Evolutionary conservation across 2,888 invertebrate genomes (phyloP).

Genomic region (Ennomos fuscantarius): DNA sequence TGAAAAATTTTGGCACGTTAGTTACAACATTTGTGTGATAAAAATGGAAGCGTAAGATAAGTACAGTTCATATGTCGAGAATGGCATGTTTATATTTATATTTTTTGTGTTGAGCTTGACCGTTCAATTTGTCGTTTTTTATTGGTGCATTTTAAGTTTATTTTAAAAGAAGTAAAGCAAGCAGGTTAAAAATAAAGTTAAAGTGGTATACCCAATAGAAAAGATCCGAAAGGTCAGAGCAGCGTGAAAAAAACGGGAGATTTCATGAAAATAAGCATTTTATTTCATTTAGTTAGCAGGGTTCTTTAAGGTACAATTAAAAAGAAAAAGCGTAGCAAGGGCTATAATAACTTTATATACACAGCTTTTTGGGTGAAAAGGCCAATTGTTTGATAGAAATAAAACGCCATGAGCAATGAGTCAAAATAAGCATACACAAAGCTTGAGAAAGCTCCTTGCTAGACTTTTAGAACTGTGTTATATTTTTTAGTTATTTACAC

Average conservation of each 20-base stretch:
- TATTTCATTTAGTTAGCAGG: slow-evolving; percentile 28
- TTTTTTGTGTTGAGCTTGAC: slow-evolving; percentile 83
- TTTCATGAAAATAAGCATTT: slow-evolving; percentile 75
- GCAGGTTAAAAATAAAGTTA: slow-evolving; percentile 54
- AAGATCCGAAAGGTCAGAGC: slow-evolving; percentile 80
- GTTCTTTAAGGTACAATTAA: slow-evolving; percentile 14
- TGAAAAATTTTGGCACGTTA: slow-evolving; percentile 66
- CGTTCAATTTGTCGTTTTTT: slow-evolving; percentile 73
- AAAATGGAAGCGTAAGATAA: slow-evolving; percentile 63
- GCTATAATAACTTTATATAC: slow-evolving; percentile 10
- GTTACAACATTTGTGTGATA: slow-evolving; percentile 60
- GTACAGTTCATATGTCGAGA: slow-evolving; percentile 66
- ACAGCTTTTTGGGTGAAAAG: neutral
- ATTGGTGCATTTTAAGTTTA: slow-evolving; percentile 71
- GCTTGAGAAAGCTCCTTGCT: slow-evolving; percentile 40
- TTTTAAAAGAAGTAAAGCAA: slow-evolving; percentile 57
- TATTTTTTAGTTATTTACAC: neutral
- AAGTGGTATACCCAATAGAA: slow-evolving; percentile 76
- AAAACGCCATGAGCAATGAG: slow-evolving; percentile 1
- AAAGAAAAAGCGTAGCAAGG: slow-evolving; percentile 53
- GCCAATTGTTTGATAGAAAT: slow-evolving; percentile 2
- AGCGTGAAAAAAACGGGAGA: slow-evolving; percentile 76
- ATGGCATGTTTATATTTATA: slow-evolving; percentile 81
- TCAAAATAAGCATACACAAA: slow-evolving; percentile 13
- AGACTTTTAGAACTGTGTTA: slow-evolving; percentile 20